A percentile compares a stretch with the other conserved stretches of the same genome.
Evolutionary conservation across 2,888 invertebrate species (phyloP).

Genomic region (Ormia ochracea): DNA sequence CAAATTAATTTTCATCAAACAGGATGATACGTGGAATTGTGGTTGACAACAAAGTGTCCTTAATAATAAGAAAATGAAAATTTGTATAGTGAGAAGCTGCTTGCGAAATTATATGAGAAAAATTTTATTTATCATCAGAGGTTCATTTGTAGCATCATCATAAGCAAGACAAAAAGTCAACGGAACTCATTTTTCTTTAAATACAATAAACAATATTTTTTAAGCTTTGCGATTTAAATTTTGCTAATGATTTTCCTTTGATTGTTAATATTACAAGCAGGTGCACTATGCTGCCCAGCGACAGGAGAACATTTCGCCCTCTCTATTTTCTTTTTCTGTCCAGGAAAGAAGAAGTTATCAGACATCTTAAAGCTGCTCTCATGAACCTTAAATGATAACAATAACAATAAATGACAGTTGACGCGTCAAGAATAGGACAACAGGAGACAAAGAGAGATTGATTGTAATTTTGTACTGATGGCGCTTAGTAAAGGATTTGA

Average conservation of each 20-base stretch:
- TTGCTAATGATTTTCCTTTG: too few species aligned
- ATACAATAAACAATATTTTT: too few species aligned
- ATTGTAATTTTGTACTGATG: too few species aligned
- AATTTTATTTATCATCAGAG: too few species aligned
- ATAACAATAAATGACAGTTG: slow-evolving; percentile 42
- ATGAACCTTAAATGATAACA: background rate
- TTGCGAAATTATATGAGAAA: too few species aligned
- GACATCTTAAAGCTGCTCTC: slow-evolving; percentile 10
- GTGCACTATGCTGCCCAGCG: too few species aligned
- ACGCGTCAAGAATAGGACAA: slow-evolving; percentile 34
- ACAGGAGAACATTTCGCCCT: background rate
- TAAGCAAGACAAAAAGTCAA: too few species aligned
- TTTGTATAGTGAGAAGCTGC: background rate
- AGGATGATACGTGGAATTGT: background rate
- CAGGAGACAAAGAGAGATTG: background rate
- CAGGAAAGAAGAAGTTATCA: background rate
- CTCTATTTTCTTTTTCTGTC: background rate
- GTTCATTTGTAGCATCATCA: too few species aligned
- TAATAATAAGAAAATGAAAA: background rate
- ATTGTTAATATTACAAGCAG: too few species aligned
- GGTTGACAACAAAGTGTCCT: background rate
- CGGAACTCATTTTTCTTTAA: too few species aligned
- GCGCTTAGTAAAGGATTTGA: too few species aligned
- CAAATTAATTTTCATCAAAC: slow-evolving; percentile 30
- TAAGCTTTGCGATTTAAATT: too few species aligned